A percentile compares a stretch with the other conserved stretches of the same genome.
Conservation (phyloP, 2,888 invertebrate species). For the Apodemia hepburni region DNA sequence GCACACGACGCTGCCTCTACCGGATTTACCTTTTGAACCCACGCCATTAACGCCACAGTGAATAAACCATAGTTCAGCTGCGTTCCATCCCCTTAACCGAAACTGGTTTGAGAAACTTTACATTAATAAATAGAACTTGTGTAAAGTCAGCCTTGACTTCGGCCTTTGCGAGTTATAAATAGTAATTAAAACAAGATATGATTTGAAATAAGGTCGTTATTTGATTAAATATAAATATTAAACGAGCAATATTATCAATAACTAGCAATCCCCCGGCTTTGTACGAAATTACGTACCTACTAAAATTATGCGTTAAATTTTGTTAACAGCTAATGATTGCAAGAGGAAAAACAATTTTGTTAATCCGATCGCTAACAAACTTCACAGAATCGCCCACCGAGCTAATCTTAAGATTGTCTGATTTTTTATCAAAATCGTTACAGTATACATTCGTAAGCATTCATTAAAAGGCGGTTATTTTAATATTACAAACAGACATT, state of each 20-base stretch:
- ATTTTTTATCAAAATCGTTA: too few species aligned
- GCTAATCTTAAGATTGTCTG: too few species aligned
- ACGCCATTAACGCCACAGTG: not conserved
- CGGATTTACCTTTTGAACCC: not conserved
- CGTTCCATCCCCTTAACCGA: not conserved
- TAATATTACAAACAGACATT: too few species aligned
- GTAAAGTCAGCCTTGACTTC: not conserved
- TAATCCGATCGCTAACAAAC: too few species aligned
- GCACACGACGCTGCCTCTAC: not conserved
- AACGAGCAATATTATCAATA: not conserved
- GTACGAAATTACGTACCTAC: too few species aligned
- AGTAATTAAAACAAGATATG: not conserved
- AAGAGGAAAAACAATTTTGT: too few species aligned
- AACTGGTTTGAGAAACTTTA: not conserved
- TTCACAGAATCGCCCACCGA: too few species aligned
- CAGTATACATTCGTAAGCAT: too few species aligned
- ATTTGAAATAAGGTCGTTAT: not conserved
- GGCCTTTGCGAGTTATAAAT: not conserved
- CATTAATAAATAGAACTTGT: not conserved
- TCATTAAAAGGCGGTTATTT: too few species aligned
- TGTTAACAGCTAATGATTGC: too few species aligned
- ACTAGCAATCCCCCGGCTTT: too few species aligned
- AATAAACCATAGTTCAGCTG: not conserved
- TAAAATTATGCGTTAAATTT: too few species aligned
- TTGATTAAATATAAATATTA: not conserved